Percentiles rank a stretch among this genome's conserved stretches.
phyloP scores from a whole-genome alignment of 2,797 vertebrate species.

The Apogon hyalosoma region DNA sequence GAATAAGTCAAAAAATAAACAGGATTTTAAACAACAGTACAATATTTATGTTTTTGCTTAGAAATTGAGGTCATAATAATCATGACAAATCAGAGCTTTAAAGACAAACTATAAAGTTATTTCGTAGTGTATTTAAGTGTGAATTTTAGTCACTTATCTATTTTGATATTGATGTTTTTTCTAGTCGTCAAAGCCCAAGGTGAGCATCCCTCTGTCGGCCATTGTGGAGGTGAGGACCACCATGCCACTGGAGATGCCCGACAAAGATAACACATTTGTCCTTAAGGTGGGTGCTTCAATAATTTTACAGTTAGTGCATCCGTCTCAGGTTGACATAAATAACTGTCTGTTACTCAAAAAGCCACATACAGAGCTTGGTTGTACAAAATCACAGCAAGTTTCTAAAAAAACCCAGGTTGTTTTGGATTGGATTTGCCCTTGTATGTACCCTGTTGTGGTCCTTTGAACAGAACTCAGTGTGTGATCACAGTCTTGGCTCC shows the following conservation, averaged over 20 bases:
- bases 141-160: conserved; percentile 5
- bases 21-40: no score
- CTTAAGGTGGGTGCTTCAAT: conserved; percentile 88
- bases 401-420: conserved; percentile 5
- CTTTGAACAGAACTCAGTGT: conserved; percentile 53
- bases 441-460: conserved; percentile 9
- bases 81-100: no score
- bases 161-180: conserved; percentile 34
- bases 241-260: conserved; percentile 98
- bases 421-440: conserved; percentile 7
- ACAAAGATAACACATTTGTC: conserved; percentile 98
- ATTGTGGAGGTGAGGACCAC: conserved; percentile 97
- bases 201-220: conserved; percentile 93
- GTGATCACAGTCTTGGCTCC: conserved; percentile 58
- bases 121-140: background rate
- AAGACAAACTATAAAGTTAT: no score
- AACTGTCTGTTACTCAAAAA: background rate
- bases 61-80: no score
- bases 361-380: background rate
- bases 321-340: background rate
- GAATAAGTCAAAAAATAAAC: no score
- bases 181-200: conserved; percentile 95
- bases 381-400: background rate
- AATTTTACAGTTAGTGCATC: background rate
- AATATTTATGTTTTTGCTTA: no score